Base-by-base conservation (phyloP, 2,797 vertebrate genomes). In the Lepus townsendii region DNA sequence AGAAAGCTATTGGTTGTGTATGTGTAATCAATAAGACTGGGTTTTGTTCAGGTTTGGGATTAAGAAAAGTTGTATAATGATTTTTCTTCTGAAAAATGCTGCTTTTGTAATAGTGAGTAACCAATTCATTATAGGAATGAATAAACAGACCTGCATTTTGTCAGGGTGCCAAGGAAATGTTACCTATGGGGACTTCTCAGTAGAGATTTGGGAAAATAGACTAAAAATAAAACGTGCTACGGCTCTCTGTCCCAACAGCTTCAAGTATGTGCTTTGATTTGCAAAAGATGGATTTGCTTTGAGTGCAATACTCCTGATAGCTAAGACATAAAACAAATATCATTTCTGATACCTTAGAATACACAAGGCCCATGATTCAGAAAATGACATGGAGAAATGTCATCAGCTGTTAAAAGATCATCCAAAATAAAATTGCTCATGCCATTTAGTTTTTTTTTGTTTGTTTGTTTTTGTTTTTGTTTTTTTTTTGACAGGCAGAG, bases 401-500 rank as follows among this genome's bases (percentile, higher is more conserved):
- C 52, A 88, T 88, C 72, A 82, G 38, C 65, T 73, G 9, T 52
- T 78, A 66, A 75, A 38, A 95, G 47, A 90, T 30, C 82, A 80
- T 96, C 69, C 73, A 87, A 68, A 90, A 90, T 77, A 92, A 93
- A 96, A 94, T 32, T 60, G 30, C 54, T 57, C 26, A 69, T 65
- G 75, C 30, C 83, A 2, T 72, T 42, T 52, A 66, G 13, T 8
- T 26, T 86, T 35, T 35, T 35, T 35, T 35, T 35, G 35, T 35
- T 35, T 35, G 35, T 35, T 35, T 35, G 35, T 35, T 35, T 35
- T 35, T 35, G 35, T 35, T 35, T 35, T 35, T 35, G 35, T 35
- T 35, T 35, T 35, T 32, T 35, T 35, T 35, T 35, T 35, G 35
- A 35, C 35, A 35, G 35, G 4, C 35, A 35, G 35, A 35, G 35